A percentile compares a stretch with the other conserved stretches of the same genome.
phyloP scores from a whole-genome alignment of 2,797 vertebrate genomes.

The Acrocephalus scirpaceus region DNA sequence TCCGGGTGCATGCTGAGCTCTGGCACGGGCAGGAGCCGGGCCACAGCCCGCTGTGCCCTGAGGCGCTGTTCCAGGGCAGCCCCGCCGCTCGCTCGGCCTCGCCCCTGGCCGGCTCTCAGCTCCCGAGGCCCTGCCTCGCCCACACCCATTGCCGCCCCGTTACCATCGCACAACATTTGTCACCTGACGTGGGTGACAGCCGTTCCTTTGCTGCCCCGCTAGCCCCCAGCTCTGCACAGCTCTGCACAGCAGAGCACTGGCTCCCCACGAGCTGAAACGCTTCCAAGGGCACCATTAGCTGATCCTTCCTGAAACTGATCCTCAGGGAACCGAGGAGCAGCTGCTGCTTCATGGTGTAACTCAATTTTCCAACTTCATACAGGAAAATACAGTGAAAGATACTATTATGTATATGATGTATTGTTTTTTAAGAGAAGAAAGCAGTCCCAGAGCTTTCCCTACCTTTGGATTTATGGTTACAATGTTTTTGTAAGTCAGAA shows the following conservation, averaged over 20 bases:
- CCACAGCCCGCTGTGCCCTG: neutral
- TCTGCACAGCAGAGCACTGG: neutral
- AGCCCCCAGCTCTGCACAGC: neutral
- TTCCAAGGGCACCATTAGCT: accelerated
- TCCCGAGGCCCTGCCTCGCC: neutral
- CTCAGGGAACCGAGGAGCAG: neutral
- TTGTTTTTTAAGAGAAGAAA: neutral
- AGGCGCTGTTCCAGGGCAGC: neutral
- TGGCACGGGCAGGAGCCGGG: neutral
- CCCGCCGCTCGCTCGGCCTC: no score
- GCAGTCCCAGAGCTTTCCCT: neutral
- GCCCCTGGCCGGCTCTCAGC: neutral
- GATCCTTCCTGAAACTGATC: no score
- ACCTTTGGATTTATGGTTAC: neutral
- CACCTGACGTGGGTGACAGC: neutral
- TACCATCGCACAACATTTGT: accelerated
- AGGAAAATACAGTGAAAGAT: neutral
- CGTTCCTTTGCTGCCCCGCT: accelerated
- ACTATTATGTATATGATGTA: accelerated
- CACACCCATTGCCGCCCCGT: accelerated
- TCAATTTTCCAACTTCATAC: neutral
- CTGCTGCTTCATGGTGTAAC: accelerated
- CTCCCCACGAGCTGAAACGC: accelerated
- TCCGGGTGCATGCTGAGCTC: neutral
- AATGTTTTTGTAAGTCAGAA: neutral